Conservation (phyloP, 2,888 invertebrate genomes). For the Zootermopsis nevadensis region DNA sequence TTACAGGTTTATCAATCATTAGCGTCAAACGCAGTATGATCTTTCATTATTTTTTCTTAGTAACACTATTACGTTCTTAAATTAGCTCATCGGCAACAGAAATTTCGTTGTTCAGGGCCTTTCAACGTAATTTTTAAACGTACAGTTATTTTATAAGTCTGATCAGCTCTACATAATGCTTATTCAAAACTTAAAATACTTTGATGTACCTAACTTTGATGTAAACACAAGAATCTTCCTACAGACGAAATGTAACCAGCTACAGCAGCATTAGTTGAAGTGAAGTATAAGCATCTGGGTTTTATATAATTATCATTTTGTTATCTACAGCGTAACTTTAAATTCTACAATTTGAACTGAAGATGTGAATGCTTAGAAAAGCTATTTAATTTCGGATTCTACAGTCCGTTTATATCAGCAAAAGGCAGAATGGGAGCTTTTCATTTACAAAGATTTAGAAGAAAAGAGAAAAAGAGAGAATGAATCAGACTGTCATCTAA, state of each 20-base stretch:
- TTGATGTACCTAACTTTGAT: not conserved
- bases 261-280: too few relatives aligned
- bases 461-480: not conserved
- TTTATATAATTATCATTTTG: not conserved
- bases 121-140: too few relatives aligned
- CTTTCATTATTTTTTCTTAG: too few relatives aligned
- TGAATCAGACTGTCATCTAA: not conserved
- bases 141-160: too few relatives aligned
- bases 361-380: conserved; percentile 8
- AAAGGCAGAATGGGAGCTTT: not conserved
- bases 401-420: not conserved
- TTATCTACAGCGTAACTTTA: not conserved
- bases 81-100: too few relatives aligned
- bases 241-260: too few relatives aligned
- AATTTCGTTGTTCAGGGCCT: too few relatives aligned
- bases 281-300: not conserved
- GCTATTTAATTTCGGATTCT: not conserved
- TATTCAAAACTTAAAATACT: not conserved
- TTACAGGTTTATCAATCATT: too few relatives aligned
- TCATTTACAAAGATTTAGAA: not conserved
- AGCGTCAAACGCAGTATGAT: too few relatives aligned
- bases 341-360: conserved; percentile 16
- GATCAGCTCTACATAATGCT: too few relatives aligned
- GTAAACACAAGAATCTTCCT: not conserved
- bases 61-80: too few relatives aligned